These are phyloP conservation scores for Macaria liturata DNA, from an alignment of 2,888 invertebrate species.

Conservation along the genomic window DNA sequence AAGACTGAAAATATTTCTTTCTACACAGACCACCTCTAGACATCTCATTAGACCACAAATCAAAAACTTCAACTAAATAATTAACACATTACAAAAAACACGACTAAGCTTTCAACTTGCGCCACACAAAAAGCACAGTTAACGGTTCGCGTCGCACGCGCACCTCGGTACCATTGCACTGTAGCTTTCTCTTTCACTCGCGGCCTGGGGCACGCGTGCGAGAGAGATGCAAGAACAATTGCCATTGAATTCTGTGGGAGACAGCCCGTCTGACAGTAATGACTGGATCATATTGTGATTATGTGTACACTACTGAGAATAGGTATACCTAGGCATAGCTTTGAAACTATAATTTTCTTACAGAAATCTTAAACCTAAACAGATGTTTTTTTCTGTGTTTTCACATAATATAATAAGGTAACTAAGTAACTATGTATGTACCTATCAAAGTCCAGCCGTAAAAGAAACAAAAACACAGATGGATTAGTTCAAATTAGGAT, in stretches of 20 bases:
- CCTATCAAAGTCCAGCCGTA: no score
- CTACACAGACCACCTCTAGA: no score
- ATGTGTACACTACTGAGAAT: constrained; percentile 18
- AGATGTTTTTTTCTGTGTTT: no score
- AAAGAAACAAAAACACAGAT: no score
- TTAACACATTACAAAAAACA: background rate
- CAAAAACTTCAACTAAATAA: background rate
- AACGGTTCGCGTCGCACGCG: constrained; percentile 64
- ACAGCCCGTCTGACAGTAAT: constrained; percentile 47
- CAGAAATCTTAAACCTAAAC: no score
- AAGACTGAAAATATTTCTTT: no score
- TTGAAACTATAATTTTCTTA: no score
- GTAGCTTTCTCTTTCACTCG: constrained; percentile 39
- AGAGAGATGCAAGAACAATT: constrained; percentile 60
- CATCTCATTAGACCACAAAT: background rate
- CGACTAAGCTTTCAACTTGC: constrained; percentile 9
- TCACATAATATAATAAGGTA: no score
- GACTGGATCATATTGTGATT: constrained; percentile 35
- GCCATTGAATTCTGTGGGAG: constrained; percentile 64
- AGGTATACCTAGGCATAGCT: background rate
- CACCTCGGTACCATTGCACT: constrained; percentile 45
- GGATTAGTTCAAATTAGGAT: no score
- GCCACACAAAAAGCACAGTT: constrained; percentile 44
- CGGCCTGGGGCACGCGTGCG: constrained; percentile 18
- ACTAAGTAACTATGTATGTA: no score